Evolutionary conservation across 2,797 vertebrate genomes (phyloP), one percentile per base, ranked within the genome.

Genomic region (Notoglanidium macrostoma): DNA sequence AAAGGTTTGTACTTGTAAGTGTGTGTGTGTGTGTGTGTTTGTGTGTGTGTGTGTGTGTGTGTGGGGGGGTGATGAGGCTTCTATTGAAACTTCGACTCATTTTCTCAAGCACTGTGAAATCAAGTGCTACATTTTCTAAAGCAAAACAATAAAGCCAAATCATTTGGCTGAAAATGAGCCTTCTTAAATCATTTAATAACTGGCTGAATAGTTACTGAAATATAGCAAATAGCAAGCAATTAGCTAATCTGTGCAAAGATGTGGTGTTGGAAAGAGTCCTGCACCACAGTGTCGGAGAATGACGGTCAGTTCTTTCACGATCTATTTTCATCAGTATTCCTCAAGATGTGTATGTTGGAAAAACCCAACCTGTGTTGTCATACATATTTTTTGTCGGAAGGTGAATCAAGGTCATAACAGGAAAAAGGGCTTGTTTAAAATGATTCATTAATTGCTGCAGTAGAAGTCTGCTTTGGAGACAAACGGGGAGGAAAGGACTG

Each of bases 381-480:
- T 79, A 57, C 32, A 23, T 79, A 59, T 54, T 79, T 79, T 57
- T 9, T 57, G 76, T 35, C n/a, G 29, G 76, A 79, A 54, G 29
- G 76, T 78, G 51, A 55, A 32, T 32, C 11, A 19, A 55, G 76
- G 76, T 40, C 76, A 12, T 79, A 79, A 35, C 76, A 59, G 74
- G 51, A 77, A 19, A 49, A 79, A 79, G 4, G 9, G 19, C 76
- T 57, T 35, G 29, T 79, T 19, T 21, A 57, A 59, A 78, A 79
- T 79, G 76, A 57, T 35, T 79, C 29, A 57, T 57, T 79, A 79
- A 79, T 79, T 79, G 76, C 76, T 23, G 29, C 54, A 79, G 12
- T 79, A 23, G 76, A 79, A 9, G 76, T 1, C 54, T 11, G 23
- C 29, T 79, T 79, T 57, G 76, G 29, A 79, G 32, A 23, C 17